Base-by-base conservation (phyloP, 2,797 vertebrate species). In the Chaetophractus vellerosus region DNA sequence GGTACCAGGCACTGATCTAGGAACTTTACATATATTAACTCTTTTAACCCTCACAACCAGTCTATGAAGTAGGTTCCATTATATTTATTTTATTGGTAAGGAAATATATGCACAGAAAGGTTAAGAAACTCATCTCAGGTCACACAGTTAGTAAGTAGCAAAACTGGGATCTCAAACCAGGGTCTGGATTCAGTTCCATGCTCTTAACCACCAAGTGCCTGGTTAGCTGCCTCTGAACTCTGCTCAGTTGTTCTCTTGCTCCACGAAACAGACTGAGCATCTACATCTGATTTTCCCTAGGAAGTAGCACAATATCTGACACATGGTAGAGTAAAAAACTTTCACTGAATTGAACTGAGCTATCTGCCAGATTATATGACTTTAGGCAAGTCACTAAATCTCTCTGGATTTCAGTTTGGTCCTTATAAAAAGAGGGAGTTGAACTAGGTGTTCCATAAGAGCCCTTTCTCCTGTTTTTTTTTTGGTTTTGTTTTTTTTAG, bases 101-200 rank as follows among this genome's bases (percentile, higher is more conserved):
- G 64, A 97, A 95, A 94, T 36, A 41, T 89, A 89, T 33, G 69
- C 64, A 93, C 12, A 86, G 59, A 75, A 86, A 93, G 48, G 26
- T 48, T 82, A 93, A 75, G 31, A 76, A 74, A 86, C 41, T 55
- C 55, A 66, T n/a, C 45, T 26, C 80, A 83, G 71, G 45, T 82
- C 81, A 94, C 45, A 72, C 2, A 48, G 64, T 82, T 57, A 82
- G 50, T 69, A 71, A 90, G 19, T 4, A 83, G 48, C 28, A 52
- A 21, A 90, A 74, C 11, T 33, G 36, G 57, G 41, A 81, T 55
- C 38, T 91, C 26, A 88, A 95, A 75, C 41, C 41, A 50, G 86
- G 94, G 23, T 80, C 10, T n/a, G 57, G 57, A 94, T 68, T 93
- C 61, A 89, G 16, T 78, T 15, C 36, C 21, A 52, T 6, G 36